Evolutionary conservation across 2,888 invertebrate genomes (phyloP), one percentile per base, ranked within the genome.

Genomic region (Mesoligia furuncula): DNA sequence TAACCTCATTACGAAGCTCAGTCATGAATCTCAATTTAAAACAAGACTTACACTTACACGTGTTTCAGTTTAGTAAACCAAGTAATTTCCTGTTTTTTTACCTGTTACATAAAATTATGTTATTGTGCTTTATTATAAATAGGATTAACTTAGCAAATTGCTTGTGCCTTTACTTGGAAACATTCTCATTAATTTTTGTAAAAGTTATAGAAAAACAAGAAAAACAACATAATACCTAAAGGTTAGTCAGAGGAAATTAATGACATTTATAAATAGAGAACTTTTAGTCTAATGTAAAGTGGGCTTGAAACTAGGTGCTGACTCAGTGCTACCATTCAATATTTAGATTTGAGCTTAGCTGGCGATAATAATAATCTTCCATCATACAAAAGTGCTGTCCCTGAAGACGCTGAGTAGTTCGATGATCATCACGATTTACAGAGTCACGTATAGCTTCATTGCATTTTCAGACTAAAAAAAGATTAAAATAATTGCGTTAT

Each of bases 1-100:
- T 54, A 31, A 27, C 11, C 11, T 31, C 39, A 13, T 36, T 36
- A 24, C 6, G 11, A 54, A 27, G 27, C 51, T 71, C 27, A 73
- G 36, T 36, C 36, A 70, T 51, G n/a, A 39, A 39, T 17, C n/a
- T 67, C 45, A 68, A 67, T 48, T 65, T 11, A 17, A 62, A 65
- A 39, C 24, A 39, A 36, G 15, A n/a, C 64, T 39, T 5, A 2
- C n/a, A 65, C 17, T 8, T 39, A 65, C 31, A n/a, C 69, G 45
- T 27, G 59, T 45, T 45, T 48, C 3, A 48, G 20, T 20, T 70
- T 36, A 48, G 15, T 54, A 17, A 27, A 42, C 2, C 31, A 42
- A 39, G 17, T 61, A 31, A 61, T 54, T 64, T 45, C 6, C 13
- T 20, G 15, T n/a, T 51, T 62, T 31, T 54, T 17, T 17, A 3